Conservation (phyloP, 1,140 invertebrate species). For the Neodiprion pinetum region DNA sequence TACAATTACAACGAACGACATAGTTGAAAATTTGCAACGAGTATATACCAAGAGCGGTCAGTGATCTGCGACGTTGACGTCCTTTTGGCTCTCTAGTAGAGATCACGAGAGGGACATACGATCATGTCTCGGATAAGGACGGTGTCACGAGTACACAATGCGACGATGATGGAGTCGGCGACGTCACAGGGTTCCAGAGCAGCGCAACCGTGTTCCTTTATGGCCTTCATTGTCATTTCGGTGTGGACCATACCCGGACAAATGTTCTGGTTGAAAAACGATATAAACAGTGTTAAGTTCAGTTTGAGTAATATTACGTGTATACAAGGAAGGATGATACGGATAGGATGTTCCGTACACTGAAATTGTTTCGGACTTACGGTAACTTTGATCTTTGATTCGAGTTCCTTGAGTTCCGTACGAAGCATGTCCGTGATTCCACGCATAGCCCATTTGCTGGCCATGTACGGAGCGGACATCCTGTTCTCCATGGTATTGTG, state of each 20-base stretch:
- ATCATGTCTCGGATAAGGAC: slow-evolving; percentile 34
- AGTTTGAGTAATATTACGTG: not conserved
- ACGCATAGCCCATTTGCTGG: slow-evolving; percentile 71
- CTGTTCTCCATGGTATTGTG: slow-evolving; percentile 21
- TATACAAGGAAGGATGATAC: not conserved
- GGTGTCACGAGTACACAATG: slow-evolving; percentile 61
- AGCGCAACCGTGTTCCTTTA: slow-evolving; percentile 44
- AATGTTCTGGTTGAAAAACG: slow-evolving; percentile 53
- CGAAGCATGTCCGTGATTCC: slow-evolving; percentile 68
- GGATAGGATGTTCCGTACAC: not conserved
- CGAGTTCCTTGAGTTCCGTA: slow-evolving; percentile 66
- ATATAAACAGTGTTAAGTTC: not conserved
- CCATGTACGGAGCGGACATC: slow-evolving; percentile 57
- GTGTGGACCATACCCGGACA: slow-evolving; percentile 68
- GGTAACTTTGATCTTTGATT: slow-evolving; percentile 69
- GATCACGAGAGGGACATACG: not conserved
- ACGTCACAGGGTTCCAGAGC: slow-evolving; percentile 61
- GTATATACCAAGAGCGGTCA: no score
- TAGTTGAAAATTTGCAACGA: no score
- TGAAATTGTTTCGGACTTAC: slow-evolving; percentile 51
- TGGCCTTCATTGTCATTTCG: slow-evolving; percentile 55
- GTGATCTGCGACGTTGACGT: not conserved
- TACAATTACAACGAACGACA: no score
- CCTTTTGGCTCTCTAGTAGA: not conserved
- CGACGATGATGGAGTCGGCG: slow-evolving; percentile 64